Conservation (phyloP, 2,113 vertebrate genomes). For the Anhinga anhinga region DNA sequence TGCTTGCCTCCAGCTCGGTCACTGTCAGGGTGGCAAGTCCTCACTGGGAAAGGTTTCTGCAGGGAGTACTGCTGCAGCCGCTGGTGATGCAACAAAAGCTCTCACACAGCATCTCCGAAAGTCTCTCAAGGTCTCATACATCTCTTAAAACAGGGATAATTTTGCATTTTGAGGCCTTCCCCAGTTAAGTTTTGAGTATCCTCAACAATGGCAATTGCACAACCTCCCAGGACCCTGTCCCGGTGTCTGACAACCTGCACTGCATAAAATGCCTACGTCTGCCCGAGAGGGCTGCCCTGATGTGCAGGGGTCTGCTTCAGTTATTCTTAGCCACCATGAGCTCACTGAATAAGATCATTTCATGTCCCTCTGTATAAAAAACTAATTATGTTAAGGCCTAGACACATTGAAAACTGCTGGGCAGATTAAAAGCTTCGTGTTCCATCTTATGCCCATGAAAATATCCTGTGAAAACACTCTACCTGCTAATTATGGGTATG, state of each 20-base stretch:
- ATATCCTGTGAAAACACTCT: neutral
- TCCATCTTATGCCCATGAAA: neutral
- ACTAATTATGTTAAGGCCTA: neutral
- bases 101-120: neutral
- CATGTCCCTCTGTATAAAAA: neutral
- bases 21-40: neutral
- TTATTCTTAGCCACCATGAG: neutral
- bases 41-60: neutral
- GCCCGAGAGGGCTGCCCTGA: neutral
- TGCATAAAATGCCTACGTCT: accelerated
- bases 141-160: neutral
- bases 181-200: neutral
- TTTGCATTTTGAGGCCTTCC: neutral
- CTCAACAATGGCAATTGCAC: neutral
- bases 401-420: neutral
- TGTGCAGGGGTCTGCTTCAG: accelerated
- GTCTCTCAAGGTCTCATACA: neutral
- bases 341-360: neutral
- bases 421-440: neutral
- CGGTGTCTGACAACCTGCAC: accelerated
- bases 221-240: neutral
- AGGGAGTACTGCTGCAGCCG: neutral
- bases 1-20: neutral
- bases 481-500: neutral
- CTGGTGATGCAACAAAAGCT: neutral